phyloP scores from a whole-genome alignment of 2,888 invertebrate genomes.

The Euzophera pinguis region DNA sequence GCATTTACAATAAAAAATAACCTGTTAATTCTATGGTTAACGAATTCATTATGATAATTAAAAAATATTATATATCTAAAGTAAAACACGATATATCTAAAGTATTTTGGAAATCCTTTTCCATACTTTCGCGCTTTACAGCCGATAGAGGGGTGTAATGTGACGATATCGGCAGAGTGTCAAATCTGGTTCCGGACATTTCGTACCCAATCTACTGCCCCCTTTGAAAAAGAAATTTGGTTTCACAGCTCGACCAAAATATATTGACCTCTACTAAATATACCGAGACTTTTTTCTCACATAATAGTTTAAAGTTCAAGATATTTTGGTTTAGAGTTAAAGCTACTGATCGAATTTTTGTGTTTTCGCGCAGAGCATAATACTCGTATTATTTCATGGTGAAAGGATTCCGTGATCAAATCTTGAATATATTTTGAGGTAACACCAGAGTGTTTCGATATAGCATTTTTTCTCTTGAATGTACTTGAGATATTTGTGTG shows the following conservation, averaged over 20 bases:
- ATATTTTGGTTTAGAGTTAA: constrained; percentile 30
- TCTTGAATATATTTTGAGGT: constrained; percentile 22
- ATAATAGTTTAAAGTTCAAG: neutral
- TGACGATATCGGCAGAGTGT: constrained; percentile 59
- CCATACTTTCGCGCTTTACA: constrained; percentile 34
- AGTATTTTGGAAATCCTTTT: constrained; percentile 17
- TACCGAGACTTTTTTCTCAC: neutral
- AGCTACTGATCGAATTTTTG: constrained; percentile 40
- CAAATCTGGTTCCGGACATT: constrained; percentile 62
- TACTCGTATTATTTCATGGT: constrained; percentile 28
- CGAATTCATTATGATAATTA: too few relatives aligned
- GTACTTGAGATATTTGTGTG: neutral
- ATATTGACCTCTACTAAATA: constrained; percentile 27
- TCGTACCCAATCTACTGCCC: constrained; percentile 56
- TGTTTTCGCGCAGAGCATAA: constrained; percentile 24
- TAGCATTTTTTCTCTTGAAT: constrained; percentile 5
- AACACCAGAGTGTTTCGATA: constrained; percentile 3
- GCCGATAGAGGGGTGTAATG: constrained; percentile 46
- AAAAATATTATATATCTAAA: too few relatives aligned
- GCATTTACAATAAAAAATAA: too few relatives aligned
- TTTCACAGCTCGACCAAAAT: constrained; percentile 34
- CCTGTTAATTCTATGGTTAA: too few relatives aligned
- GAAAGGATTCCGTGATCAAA: constrained; percentile 27
- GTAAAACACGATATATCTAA: too few relatives aligned
- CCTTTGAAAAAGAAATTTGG: constrained; percentile 51